Evolutionary conservation across 2,797 vertebrate species (phyloP), one percentile per base, ranked within the genome.

Genomic region (Lophotriccus pileatus): DNA sequence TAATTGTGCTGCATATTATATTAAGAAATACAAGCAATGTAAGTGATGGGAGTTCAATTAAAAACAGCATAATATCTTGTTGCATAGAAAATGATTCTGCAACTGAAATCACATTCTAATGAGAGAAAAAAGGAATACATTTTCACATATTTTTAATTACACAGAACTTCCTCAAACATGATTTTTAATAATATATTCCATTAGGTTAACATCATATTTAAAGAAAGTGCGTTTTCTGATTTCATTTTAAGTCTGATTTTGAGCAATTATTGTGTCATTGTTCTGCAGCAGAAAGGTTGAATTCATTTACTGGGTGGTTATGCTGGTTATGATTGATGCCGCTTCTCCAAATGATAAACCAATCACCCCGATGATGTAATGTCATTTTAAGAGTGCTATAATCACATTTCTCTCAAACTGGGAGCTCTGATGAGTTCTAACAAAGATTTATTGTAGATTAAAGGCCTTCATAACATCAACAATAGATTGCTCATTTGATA

Each of bases 391-490:
- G 98, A 99, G 99, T 98, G 98, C 98, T 98, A 98, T 99, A 99
- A 99, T 99, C 99, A 98, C 98, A 99, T 99, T 99, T 98, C 98
- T 99, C 98, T 99, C 98, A 98, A 99, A 99, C 98, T 98, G 98
- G 98, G 98, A 98, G 98, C 98, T 98, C 98, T 98, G 98, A 99
- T 99, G 98, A 98, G 98, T 98, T 98, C 98, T 99, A 99, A 99
- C 99, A 98, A 99, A 99, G 99, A 99, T 99, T 99, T 99, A 99
- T 99, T 98, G 98, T 98, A 98, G 98, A 99, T 99, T 99, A 99
- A 99, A 99, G 98, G 98, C 98, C 98, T 98, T 98, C 98, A 98
- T 98, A 98, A 98, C 98, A 99, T 99, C 99, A 99, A 99, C 98
- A 99, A 99, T 99, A 98, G 98, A 99, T 99, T 99, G 98, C 98